Evolutionary conservation across 2,797 vertebrate genomes (phyloP), one percentile per base, ranked within the genome.

Genomic region (Columba guinea): DNA sequence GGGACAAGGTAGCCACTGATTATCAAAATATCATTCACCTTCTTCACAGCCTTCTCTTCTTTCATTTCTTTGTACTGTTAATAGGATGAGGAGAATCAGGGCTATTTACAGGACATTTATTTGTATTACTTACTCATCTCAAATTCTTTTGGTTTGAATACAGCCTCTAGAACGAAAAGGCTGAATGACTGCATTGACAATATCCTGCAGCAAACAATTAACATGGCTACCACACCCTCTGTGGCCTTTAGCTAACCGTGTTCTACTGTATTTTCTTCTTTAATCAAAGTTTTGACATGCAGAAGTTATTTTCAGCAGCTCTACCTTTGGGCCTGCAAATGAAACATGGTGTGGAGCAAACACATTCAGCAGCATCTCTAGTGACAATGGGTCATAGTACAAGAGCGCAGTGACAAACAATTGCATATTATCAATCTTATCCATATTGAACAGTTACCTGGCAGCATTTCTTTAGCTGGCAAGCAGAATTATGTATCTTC

Each of bases 51-150:
- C 84, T 59, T 73, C 89, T 94, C 87, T 83, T 92, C 71, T 92
- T 96, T 93, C 89, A 34, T 59, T 89, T 89, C 59, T 87, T 94
- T 88, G 84, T 82, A 93, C 86, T 91, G 90, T 90, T 59, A 93
- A 90, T 39, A 77, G 62, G 77, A 92, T 93, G 58, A 90, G 73
- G 35, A 93, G 32, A 91, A 83, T 83, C 7, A 1, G 87, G 70
- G 69, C 88, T 97, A 97, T 97, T 96, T 97, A 97, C 95, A 97
- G 94, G 89, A 59, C n/a, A 32, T 93, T 84, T 94, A 71, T 58
- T 80, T 89, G 71, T 52, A 83, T 93, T 70, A 77, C 81, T 78
- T 95, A 75, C 91, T 96, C 80, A 74, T 73, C 80, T 95, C 81
- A 59, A 88, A 92, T 96, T 96, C 87, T 94, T 94, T 88, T 87